Evolutionary conservation across 2,888 invertebrate genomes (phyloP).

Genomic region (Ornithoptera alexandrae): DNA sequence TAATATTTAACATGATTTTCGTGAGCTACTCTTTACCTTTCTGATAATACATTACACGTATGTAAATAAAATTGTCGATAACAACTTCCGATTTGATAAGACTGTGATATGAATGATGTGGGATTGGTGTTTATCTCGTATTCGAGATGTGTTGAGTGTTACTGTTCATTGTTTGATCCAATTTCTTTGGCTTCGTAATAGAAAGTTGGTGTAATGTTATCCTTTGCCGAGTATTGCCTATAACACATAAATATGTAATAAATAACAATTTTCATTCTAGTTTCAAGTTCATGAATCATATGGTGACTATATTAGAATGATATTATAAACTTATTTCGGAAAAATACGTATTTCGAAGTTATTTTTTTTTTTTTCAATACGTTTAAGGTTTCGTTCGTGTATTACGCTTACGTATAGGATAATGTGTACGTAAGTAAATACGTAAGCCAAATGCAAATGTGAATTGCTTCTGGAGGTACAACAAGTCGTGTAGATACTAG

Average conservation of each 20-base stretch:
- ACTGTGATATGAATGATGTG: slow-evolving; percentile 17
- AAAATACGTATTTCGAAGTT: neutral
- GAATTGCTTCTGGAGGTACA: neutral
- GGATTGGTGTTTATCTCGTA: neutral
- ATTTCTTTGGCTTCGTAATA: neutral
- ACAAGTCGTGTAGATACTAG: too few relatives aligned
- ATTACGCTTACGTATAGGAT: neutral
- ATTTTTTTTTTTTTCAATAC: neutral
- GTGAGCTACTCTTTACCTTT: too few relatives aligned
- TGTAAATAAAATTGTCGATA: neutral
- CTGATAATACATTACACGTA: too few relatives aligned
- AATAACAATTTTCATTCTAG: neutral
- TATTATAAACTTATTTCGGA: neutral
- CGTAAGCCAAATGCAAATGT: neutral
- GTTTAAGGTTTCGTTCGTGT: neutral
- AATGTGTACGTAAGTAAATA: neutral
- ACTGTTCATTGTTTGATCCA: neutral
- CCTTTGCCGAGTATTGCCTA: neutral
- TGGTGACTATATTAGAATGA: slow-evolving; percentile 16
- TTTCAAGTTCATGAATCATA: slow-evolving; percentile 5
- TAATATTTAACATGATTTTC: too few relatives aligned
- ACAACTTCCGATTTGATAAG: slow-evolving; percentile 5
- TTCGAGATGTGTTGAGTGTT: neutral
- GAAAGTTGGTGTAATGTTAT: neutral
- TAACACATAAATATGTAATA: neutral